Evolutionary conservation across 1,140 invertebrate genomes (phyloP), one percentile per base, ranked within the genome.

Genomic region (Heterodera carotae): DNA sequence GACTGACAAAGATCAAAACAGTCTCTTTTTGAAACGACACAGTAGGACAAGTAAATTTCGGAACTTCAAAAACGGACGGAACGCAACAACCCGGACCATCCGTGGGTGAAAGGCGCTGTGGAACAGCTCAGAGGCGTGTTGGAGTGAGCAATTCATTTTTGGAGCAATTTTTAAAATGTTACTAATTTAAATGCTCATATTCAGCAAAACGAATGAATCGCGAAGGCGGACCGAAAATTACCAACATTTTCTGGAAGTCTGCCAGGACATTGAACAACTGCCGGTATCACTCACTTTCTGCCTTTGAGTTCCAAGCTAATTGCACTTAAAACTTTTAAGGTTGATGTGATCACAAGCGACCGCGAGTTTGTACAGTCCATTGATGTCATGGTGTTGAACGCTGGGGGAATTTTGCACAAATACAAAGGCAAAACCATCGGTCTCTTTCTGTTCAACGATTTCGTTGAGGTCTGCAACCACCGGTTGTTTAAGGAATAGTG

Each of bases 361-460:
- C 73, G 80, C 34, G 56, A 77, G 48, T 82, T 79, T 64, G 27
- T 78, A 22, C 73, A 77, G 59, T 48, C 62, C 31, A 71, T 80
- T 64, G 80, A 81, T 53, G 60, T 81, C 7, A 59, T 79, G 29
- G 80, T 76, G 5, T 18, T 81, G 22, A 70, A 39, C 27, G 80
- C 80, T n/a, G 80, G 73, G 27, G 80, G 80, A 1, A 43, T 73
- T 39, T 68, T 82, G n/a, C 67, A 71, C 3, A 76, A 82, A 36
- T 73, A 77, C 53, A 82, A 82, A 36, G 75, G 75, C n/a, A 69
- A 69, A 60, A 80, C 34, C 18, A 66, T 81, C 4, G 60, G 67
- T n/a, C 48, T 81, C 25, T 81, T 81, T 33, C 33, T 81, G 34
- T 81, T 81, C 43, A 82, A 81, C 73, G 80, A 81, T 60, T 64